A percentile compares a stretch with the other conserved stretches of the same genome.
phyloP scores from a whole-genome alignment of 2,113 vertebrate genomes.

The Rhineura floridana region DNA sequence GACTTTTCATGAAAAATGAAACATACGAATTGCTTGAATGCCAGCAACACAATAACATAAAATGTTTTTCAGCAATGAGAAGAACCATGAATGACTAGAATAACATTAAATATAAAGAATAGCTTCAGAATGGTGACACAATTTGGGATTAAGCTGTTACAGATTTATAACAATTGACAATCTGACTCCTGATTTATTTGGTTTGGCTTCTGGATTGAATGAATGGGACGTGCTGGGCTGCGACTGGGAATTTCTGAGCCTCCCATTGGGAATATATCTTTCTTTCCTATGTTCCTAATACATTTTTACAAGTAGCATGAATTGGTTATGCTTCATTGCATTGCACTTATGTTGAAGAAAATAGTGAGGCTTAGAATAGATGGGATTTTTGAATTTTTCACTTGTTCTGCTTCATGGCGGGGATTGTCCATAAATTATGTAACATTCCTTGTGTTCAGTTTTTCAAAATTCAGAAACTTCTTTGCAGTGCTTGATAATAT shows the following conservation, averaged over 20 bases:
- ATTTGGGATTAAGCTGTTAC: constrained; percentile 8
- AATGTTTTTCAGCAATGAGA: not conserved
- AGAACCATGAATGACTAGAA: not conserved
- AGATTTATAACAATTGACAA: constrained; percentile 33
- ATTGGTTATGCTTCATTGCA: constrained; percentile 29
- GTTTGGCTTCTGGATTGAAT: constrained; percentile 26
- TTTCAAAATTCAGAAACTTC: not conserved
- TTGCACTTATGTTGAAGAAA: not conserved
- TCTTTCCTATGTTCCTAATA: constrained; percentile 8
- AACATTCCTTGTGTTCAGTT: not conserved
- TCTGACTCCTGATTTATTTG: constrained; percentile 29
- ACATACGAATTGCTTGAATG: not conserved
- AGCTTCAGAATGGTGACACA: not conserved
- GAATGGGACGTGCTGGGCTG: not conserved
- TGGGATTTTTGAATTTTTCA: not conserved
- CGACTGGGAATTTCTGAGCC: not conserved
- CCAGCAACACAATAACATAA: not conserved
- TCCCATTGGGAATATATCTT: constrained; percentile 21
- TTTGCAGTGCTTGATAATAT: not conserved
- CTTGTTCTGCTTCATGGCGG: not conserved
- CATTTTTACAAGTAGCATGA: not conserved
- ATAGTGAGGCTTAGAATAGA: not conserved
- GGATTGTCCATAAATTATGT: not conserved
- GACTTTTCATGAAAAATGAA: not conserved
- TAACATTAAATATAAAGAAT: not conserved